Evolutionary conservation across 1,140 invertebrate genomes (phyloP), one percentile per base, ranked within the genome.

Genomic region (Spodoptera litura): DNA sequence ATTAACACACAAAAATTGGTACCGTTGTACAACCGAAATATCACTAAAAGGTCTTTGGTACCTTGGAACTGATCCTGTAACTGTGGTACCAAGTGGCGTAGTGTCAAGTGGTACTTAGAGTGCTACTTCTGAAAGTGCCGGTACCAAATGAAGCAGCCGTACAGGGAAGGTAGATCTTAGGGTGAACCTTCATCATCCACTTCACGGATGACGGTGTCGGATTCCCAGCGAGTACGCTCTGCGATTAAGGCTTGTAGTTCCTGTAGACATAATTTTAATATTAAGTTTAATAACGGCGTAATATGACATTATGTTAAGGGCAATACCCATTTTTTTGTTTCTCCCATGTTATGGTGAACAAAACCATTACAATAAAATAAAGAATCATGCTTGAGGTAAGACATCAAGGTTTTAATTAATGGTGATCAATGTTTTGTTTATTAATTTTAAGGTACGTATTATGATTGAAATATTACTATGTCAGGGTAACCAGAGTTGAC

Each of bases 181-280:
- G 95, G 95, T 0, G 95, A 95, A 66, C 86, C 94, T 85, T 96
- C 95, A 74, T 96, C 95, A 51, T 95, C 94, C 0, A 96, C 96
- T 88, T 96, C 96, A 78, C 93, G 95, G 75, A 96, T 96, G 10
- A 96, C 94, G 0, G 95, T 95, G 85, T 96, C 95, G 15, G 95
- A 93, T 81, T 96, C 96, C 88, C 95, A 95, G 61, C 95, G 88
- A 56, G 95, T 92, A 15, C 95, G 87, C 80, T 96, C 95, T 0
- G 95, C 88, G 15, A 96, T 51, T 15, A 96, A 81, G 66, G 95
- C 94, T 82, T 95, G 93, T 27, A 95, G 89, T 94, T 95, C 95
- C 96, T 96, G 89, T 27, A 90, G 94, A 70, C 27, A 64, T 9
- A 12, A 12, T 38, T 44, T 61, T 61, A 3, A 2, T 13, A 4